These are phyloP conservation scores for Astatoreochromis straeleni DNA, from an alignment of 2,113 vertebrate genomes.

Conservation along the genomic window DNA sequence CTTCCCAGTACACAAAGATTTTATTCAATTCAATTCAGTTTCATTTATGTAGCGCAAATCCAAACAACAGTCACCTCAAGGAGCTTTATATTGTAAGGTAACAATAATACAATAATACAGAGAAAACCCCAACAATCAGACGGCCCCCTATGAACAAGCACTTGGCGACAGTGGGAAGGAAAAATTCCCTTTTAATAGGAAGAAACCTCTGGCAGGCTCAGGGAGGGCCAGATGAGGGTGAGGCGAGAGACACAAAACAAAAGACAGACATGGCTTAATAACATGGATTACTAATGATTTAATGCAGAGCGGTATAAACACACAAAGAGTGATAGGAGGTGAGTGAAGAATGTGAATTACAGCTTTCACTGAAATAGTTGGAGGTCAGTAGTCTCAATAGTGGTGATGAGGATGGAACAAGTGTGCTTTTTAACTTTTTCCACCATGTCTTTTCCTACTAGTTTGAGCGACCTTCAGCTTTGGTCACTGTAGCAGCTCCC, in stretches of 20 bases:
- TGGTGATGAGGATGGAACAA: neutral
- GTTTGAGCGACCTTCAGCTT: neutral
- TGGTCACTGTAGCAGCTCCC: neutral
- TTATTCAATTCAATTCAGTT: neutral
- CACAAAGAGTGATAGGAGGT: neutral
- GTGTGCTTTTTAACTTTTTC: neutral
- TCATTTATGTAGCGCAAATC: neutral
- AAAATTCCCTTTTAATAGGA: neutral
- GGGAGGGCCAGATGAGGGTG: neutral
- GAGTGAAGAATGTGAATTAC: neutral
- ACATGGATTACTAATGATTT: neutral
- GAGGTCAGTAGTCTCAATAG: neutral
- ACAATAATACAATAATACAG: neutral
- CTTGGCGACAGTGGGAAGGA: neutral
- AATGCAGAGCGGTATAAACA: neutral
- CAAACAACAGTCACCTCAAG: neutral
- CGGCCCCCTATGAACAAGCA: neutral
- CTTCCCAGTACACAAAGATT: neutral
- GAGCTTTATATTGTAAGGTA: neutral
- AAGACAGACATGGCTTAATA: neutral
- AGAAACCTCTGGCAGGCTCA: neutral
- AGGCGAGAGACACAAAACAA: neutral
- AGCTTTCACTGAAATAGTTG: neutral
- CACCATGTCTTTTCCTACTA: neutral
- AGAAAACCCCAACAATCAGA: neutral